Evolutionary conservation across 2,888 invertebrate species (phyloP).

Genomic region (Parthenolecanium corni): DNA sequence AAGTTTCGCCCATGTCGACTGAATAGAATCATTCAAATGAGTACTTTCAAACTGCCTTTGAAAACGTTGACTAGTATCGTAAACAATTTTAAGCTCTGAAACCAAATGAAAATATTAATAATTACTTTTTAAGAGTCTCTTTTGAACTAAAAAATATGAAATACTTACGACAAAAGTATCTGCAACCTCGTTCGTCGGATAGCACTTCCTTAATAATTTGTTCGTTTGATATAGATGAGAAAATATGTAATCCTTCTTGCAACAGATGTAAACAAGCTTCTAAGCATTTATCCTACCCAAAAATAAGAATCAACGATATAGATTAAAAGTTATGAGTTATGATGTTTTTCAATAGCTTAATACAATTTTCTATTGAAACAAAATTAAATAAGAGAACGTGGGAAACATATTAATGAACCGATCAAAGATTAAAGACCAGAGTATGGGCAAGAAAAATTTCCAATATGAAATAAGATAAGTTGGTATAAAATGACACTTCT

Average conservation of each 20-base stretch:
- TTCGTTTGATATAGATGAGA: slow-evolving; percentile 45
- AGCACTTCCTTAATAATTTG: slow-evolving; percentile 45
- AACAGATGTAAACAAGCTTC: slow-evolving; percentile 45
- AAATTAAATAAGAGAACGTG: slow-evolving; percentile 3
- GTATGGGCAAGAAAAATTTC: no score
- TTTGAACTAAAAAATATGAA: background rate
- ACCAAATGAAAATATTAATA: background rate
- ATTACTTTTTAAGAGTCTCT: no score
- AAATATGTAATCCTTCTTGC: slow-evolving; percentile 44
- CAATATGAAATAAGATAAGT: no score
- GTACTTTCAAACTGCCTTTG: slow-evolving; percentile 11
- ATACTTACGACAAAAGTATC: slow-evolving; percentile 34
- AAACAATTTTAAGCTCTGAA: slow-evolving; percentile 26
- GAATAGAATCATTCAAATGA: slow-evolving; percentile 10
- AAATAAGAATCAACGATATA: background rate
- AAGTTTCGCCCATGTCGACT: slow-evolving; percentile 16
- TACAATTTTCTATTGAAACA: background rate
- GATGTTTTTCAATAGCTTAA: no score
- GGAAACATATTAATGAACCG: no score
- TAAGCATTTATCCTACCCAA: slow-evolving; percentile 36
- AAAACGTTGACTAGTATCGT: slow-evolving; percentile 28
- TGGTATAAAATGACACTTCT: no score
- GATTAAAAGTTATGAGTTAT: background rate
- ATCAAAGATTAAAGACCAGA: no score
- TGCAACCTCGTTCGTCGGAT: slow-evolving; percentile 34